Conservation (phyloP, 2,888 invertebrate genomes). For the Hesperia comma region DNA sequence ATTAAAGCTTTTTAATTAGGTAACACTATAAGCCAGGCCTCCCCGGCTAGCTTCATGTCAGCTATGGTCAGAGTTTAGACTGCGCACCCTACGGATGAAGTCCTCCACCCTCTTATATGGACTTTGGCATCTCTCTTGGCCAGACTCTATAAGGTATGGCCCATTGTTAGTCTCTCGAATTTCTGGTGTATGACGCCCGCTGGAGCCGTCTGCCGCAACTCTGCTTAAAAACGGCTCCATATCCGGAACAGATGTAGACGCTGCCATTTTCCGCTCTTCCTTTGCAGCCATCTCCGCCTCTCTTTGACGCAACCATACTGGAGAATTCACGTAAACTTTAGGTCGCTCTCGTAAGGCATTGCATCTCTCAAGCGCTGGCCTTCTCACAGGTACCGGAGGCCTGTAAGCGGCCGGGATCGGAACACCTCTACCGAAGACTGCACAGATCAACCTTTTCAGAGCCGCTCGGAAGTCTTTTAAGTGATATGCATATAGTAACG, state of each 20-base stretch:
- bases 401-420: constrained; percentile 78
- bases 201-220: constrained; percentile 61
- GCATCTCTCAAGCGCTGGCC: constrained; percentile 81
- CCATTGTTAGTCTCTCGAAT: constrained; percentile 66
- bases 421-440: constrained; percentile 79
- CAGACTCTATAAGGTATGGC: constrained; percentile 71
- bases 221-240: constrained; percentile 71
- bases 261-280: constrained; percentile 55
- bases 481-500: constrained; percentile 96
- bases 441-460: constrained; percentile 87
- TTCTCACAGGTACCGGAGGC: constrained; percentile 74
- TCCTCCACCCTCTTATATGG: constrained; percentile 76
- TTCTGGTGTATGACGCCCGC: constrained; percentile 71
- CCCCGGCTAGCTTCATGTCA: constrained; percentile 78
- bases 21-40: constrained; percentile 66
- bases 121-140: constrained; percentile 68
- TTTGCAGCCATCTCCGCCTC: constrained; percentile 61
- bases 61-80: constrained; percentile 73
- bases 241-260: constrained; percentile 54
- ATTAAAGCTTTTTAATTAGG: constrained; percentile 57
- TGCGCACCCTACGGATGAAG: constrained; percentile 71
- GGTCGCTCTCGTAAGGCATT: constrained; percentile 81
- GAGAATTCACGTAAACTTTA: constrained; percentile 84
- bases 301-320: constrained; percentile 84
- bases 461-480: constrained; percentile 93